Evolutionary conservation across 2,113 vertebrate species (phyloP).

Genomic region (Rynchops niger): DNA sequence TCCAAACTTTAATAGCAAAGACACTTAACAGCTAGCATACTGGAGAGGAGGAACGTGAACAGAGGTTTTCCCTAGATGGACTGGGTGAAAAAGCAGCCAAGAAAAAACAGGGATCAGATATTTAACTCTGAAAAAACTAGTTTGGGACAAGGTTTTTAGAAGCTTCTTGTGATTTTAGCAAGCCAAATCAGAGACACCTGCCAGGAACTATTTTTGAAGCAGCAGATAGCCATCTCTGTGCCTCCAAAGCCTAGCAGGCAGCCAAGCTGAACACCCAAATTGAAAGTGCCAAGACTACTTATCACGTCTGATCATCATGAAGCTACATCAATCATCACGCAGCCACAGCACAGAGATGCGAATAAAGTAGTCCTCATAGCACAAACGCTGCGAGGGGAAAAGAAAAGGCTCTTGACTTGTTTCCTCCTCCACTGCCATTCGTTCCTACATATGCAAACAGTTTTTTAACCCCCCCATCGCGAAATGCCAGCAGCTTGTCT

Average conservation of each 20-base stretch:
- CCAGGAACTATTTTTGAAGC: not conserved
- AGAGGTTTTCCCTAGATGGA: not conserved
- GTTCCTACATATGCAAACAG: not conserved
- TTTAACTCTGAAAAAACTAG: not conserved
- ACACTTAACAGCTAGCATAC: not conserved
- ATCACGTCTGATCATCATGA: not conserved
- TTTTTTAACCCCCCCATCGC: not conserved
- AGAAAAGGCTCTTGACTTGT: not conserved
- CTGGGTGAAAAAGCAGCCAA: not conserved
- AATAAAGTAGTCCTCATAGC: not conserved
- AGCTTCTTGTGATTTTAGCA: not conserved
- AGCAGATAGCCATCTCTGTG: not conserved
- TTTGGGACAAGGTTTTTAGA: not conserved
- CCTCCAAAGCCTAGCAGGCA: not conserved
- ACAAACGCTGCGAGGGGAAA: not conserved
- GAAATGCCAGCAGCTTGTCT: not conserved
- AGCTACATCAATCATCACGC: not conserved
- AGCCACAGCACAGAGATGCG: not conserved
- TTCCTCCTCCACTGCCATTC: not conserved
- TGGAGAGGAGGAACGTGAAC: not conserved
- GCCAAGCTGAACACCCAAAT: conserved; percentile 25
- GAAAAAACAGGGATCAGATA: not conserved
- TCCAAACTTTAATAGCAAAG: not conserved
- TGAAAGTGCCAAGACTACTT: conserved; percentile 6
- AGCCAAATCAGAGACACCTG: not conserved